Evolutionary conservation across 2,888 invertebrate genomes (phyloP), one percentile per base, ranked within the genome.

Genomic region (Tribolium freemani): DNA sequence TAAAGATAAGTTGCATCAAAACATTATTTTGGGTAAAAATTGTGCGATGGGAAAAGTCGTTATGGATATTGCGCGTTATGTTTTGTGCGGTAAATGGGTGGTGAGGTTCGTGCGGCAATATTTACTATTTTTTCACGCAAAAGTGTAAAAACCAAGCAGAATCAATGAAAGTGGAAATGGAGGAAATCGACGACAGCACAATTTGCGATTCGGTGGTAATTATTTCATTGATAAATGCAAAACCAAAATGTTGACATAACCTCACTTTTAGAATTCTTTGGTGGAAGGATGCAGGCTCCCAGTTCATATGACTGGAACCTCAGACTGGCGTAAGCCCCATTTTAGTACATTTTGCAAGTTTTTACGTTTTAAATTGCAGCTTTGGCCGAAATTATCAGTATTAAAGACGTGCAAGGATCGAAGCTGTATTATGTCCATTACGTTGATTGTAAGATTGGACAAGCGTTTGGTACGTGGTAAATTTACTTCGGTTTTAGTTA

Each of bases 281-380:
- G 91, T 94, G 68, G 98, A 98, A 90, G 98, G 98, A 88, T 98
- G 98, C 87, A 93, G 97, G 81, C 90, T 98, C 81, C 97, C 98
- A 79, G 98, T 98, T 78, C 93, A 94, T 81, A 97, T 98, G 95
- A 92, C 92, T 86, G 94, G 95, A 83, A 94, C 95, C 80, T 95
- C 97, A 82, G 95, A 95, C 83, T 98, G 97, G 97, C 98, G 93
- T 93, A 89, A 91, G 92, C 21, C 6, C 11, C 44, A 21, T n/a
- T 69, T 67, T n/a, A 61, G 30, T 10, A 74, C 69, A 16, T 67
- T 70, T 61, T 13, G 26, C 44, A 58, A 57, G 50, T 69, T 48
- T 51, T n/a, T 10, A 46, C 10, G 3, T n/a, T 48, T 76, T 74
- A 75, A 68, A 53, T 89, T 90, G 74, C 87, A 94, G 94, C 98